Evolutionary conservation across 1,140 invertebrate genomes (phyloP).

Genomic region (Carcinoscorpius rotundicauda): DNA sequence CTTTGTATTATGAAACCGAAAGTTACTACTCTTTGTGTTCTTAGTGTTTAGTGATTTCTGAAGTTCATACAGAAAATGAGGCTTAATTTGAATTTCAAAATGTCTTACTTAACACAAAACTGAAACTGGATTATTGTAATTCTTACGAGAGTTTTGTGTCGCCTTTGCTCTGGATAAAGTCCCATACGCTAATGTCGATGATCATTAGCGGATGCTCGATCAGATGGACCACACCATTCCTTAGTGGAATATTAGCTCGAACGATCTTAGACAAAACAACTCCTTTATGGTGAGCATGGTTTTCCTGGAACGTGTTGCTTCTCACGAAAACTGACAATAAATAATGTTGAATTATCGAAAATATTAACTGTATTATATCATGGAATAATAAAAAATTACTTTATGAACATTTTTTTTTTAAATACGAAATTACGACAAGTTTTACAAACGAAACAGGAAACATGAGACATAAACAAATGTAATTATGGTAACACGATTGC

Average conservation of each 20-base stretch:
- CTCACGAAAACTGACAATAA: conserved; percentile 48
- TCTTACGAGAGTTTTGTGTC: not conserved
- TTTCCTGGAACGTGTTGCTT: conserved; percentile 65
- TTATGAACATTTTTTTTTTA: conserved; percentile 47
- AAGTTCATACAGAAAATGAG: conserved; percentile 28
- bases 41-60: not conserved
- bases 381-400: conserved; percentile 30
- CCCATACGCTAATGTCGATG: conserved; percentile 64
- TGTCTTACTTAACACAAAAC: not conserved
- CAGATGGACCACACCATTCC: conserved; percentile 82
- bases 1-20: no score
- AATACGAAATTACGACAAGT: conserved; percentile 59
- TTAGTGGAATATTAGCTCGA: conserved; percentile 80
- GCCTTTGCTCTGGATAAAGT: conserved; percentile 50
- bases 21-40: no score
- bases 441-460: no score
- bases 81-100: not conserved
- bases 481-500: no score
- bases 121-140: not conserved
- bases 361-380: conserved; percentile 20
- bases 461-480: no score
- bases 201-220: conserved; percentile 82
- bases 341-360: not conserved
- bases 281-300: conserved; percentile 56
- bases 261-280: conserved; percentile 75